These are phyloP conservation scores for Diplodus puntazzo DNA, from an alignment of 2,797 vertebrate genomes.

Conservation along the genomic window DNA sequence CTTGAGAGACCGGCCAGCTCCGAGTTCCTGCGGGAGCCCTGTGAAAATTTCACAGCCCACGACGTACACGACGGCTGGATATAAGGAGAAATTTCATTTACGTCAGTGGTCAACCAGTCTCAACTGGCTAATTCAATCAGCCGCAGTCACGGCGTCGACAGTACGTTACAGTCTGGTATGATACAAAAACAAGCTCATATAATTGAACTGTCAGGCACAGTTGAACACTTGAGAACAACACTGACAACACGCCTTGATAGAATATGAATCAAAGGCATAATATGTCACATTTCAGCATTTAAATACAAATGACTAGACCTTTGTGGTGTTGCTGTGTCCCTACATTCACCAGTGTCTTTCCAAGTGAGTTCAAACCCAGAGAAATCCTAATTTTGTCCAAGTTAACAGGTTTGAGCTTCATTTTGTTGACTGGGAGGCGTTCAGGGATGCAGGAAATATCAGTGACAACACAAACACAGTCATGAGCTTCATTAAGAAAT, in stretches of 20 bases:
- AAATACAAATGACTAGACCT: too few relatives aligned
- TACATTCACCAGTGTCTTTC: too few relatives aligned
- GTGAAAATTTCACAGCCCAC: conserved; percentile 45
- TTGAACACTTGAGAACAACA: conserved; percentile 28
- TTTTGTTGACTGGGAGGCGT: too few relatives aligned
- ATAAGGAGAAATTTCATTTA: conserved; percentile 52
- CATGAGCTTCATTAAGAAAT: too few relatives aligned
- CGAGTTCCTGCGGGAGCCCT: conserved; percentile 11
- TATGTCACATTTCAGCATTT: too few relatives aligned
- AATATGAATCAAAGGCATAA: neutral
- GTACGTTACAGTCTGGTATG: conserved; percentile 23
- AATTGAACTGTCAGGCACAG: conserved; percentile 63
- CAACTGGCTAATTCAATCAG: conserved; percentile 63
- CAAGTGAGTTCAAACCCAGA: too few relatives aligned
- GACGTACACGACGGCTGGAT: conserved; percentile 52
- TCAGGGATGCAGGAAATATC: too few relatives aligned
- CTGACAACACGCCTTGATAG: conserved; percentile 15
- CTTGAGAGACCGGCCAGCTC: conserved; percentile 28
- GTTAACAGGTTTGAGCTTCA: too few relatives aligned
- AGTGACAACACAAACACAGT: too few relatives aligned
- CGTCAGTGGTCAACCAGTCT: conserved; percentile 49
- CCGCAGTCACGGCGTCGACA: conserved; percentile 18
- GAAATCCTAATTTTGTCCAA: too few relatives aligned
- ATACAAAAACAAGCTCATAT: conserved; percentile 26
- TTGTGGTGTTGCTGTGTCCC: too few relatives aligned